Conservation (phyloP, 2,888 invertebrate genomes). For the Drosophila ustulata region DNA sequence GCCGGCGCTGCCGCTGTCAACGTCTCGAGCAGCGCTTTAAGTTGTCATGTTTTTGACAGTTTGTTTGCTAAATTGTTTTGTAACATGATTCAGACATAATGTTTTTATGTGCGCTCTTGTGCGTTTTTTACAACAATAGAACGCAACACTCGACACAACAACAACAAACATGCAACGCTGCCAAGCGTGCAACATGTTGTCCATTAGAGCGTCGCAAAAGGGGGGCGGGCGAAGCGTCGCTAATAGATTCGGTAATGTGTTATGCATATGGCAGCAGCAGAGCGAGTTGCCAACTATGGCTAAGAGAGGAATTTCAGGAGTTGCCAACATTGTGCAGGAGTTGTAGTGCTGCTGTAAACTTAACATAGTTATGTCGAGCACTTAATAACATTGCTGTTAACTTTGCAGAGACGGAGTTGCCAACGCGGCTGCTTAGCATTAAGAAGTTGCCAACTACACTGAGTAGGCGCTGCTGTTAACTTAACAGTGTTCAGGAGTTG, state of each 20-base stretch:
- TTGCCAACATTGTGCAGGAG: neutral
- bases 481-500: no score
- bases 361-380: no score
- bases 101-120: conserved; percentile 55
- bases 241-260: conserved; percentile 4
- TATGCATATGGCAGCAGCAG: conserved; percentile 10
- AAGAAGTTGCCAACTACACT: no score
- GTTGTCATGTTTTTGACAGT: conserved; percentile 83
- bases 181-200: conserved; percentile 63
- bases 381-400: neutral
- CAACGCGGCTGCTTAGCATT: no score
- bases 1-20: conserved; percentile 29
- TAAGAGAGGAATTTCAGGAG: neutral
- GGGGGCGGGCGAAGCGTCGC: neutral
- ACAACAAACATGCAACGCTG: conserved; percentile 55
- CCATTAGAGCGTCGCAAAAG: conserved; percentile 41
- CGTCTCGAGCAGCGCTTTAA: conserved; percentile 72
- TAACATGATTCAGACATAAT: conserved; percentile 81
- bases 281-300: neutral
- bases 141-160: conserved; percentile 50
- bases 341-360: neutral
- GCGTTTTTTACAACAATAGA: conserved; percentile 52
- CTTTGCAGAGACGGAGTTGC: neutral
- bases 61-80: conserved; percentile 83
- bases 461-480: no score